Evolutionary conservation across 2,888 invertebrate genomes (phyloP).

Genomic region (Diabrotica balteata): DNA sequence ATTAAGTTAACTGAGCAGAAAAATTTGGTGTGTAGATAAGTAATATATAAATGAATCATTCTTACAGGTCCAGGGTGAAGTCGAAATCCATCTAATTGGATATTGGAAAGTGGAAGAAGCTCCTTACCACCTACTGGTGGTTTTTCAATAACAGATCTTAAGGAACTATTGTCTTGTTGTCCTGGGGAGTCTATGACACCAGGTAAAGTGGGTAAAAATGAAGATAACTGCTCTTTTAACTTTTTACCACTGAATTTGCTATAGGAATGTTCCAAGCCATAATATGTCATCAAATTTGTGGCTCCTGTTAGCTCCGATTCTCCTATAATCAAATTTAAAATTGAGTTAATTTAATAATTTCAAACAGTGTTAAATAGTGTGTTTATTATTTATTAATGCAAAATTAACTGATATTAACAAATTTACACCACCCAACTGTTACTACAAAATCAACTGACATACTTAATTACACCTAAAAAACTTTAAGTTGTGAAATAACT

Average conservation of each 20-base stretch:
- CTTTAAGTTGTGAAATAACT: too few relatives aligned
- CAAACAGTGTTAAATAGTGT: too few relatives aligned
- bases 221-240: conserved; percentile 91
- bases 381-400: too few relatives aligned
- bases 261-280: conserved; percentile 96
- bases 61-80: conserved; percentile 89
- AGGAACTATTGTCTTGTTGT: conserved; percentile 83
- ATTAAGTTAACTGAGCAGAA: too few relatives aligned
- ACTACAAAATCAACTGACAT: too few relatives aligned
- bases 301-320: conserved; percentile 95
- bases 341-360: too few relatives aligned
- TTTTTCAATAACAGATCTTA: conserved; percentile 94
- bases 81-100: conserved; percentile 91
- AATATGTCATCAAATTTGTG: conserved; percentile 95
- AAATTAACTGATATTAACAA: not conserved
- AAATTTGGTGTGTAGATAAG: too few relatives aligned
- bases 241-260: conserved; percentile 98
- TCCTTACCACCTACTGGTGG: conserved; percentile 94
- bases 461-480: too few relatives aligned
- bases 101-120: conserved; percentile 82
- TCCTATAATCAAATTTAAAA: conserved; percentile 63
- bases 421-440: not conserved
- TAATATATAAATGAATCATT: too few relatives aligned
- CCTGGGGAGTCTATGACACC: conserved; percentile 95
- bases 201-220: conserved; percentile 93